phyloP scores from a whole-genome alignment of 2,113 vertebrate species.

The Plectropomus leopardus region DNA sequence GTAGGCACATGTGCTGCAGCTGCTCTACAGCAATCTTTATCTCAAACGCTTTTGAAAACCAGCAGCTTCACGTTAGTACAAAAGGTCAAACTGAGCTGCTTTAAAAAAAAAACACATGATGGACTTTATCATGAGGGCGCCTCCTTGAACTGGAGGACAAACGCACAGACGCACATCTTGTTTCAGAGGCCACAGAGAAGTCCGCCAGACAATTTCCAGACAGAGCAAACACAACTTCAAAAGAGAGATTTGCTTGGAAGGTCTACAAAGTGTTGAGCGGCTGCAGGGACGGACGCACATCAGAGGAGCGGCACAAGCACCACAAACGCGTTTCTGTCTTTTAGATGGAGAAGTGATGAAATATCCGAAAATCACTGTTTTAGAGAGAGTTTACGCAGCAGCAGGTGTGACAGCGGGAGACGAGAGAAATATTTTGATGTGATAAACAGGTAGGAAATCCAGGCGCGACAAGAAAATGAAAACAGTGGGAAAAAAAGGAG shows the following conservation, averaged over 20 bases:
- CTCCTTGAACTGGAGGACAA: slow-evolving; percentile 6
- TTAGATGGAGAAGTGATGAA: not conserved
- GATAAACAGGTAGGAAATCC: no score
- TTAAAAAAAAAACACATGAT: not conserved
- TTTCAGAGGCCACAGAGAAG: slow-evolving; percentile 3
- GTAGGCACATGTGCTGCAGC: not conserved
- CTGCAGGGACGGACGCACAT: slow-evolving; percentile 9
- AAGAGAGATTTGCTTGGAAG: slow-evolving; percentile 50
- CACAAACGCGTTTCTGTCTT: not conserved
- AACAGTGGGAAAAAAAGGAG: no score
- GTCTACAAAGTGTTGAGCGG: slow-evolving; percentile 50
- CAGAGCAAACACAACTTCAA: slow-evolving; percentile 50
- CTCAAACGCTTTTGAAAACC: not conserved
- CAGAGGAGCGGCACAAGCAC: not conserved
- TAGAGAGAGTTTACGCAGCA: not conserved
- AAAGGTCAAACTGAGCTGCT: not conserved
- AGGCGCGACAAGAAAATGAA: no score
- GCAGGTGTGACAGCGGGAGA: not conserved
- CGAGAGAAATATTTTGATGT: not conserved
- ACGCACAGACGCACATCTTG: not conserved
- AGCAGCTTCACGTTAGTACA: not conserved
- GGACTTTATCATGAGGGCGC: not conserved
- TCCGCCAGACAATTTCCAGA: slow-evolving; percentile 22
- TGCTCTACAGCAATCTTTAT: not conserved
- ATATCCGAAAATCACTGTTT: not conserved